These are phyloP conservation scores for Ophonus ardosiacus DNA, from an alignment of 2,888 invertebrate genomes.

Conservation along the genomic window DNA sequence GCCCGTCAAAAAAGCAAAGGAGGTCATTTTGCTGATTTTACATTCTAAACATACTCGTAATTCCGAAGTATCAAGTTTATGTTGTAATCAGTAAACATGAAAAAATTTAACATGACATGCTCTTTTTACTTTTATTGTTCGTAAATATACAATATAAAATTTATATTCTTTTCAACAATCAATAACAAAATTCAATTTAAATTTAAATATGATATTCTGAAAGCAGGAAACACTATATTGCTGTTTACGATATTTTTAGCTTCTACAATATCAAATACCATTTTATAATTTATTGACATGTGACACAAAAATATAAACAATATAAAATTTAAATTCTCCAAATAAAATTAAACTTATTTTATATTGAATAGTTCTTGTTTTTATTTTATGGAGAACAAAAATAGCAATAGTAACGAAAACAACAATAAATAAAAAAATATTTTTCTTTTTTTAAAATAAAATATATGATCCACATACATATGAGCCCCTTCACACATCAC, in stretches of 20 bases:
- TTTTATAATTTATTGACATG: neutral
- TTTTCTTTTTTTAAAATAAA: too few species aligned
- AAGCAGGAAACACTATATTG: neutral
- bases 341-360: neutral
- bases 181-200: conserved; percentile 3
- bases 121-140: neutral
- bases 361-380: neutral
- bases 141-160: neutral
- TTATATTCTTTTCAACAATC: neutral
- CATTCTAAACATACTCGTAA: too few species aligned
- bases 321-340: neutral
- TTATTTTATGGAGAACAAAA: neutral
- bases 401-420: neutral
- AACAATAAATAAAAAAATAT: neutral
- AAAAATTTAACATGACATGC: too few species aligned
- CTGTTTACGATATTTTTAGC: neutral
- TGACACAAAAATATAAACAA: neutral
- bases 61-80: too few species aligned
- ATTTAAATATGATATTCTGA: conserved; percentile 5
- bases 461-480: too few species aligned
- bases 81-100: too few species aligned
- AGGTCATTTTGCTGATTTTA: too few species aligned
- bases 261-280: neutral
- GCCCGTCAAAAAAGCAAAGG: too few species aligned
- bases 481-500: too few species aligned